Evolutionary conservation across 2,797 vertebrate species (phyloP).

Genomic region (Otolemur crassicaudatus): DNA sequence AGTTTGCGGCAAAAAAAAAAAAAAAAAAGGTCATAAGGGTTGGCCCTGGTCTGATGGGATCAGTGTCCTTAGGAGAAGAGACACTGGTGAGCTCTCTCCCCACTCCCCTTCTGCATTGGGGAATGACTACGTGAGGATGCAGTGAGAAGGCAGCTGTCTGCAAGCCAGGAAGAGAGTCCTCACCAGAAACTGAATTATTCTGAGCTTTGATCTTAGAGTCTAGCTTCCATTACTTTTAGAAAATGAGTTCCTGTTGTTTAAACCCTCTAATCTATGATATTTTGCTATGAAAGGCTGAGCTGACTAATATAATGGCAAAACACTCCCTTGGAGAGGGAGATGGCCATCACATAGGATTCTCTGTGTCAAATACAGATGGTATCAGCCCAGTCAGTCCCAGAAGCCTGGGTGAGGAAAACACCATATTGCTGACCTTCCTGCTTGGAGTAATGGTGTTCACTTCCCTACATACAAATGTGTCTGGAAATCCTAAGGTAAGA

Average conservation of each 20-base stretch:
- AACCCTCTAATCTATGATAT: neutral
- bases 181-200: neutral
- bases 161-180: neutral
- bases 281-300: neutral
- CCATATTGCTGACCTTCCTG: neutral
- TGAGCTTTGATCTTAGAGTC: neutral
- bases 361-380: neutral
- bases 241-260: neutral
- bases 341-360: neutral
- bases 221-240: neutral
- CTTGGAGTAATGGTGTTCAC: neutral
- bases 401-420: neutral
- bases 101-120: neutral
- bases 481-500: constrained; percentile 9
- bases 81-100: neutral
- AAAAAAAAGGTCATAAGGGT: neutral
- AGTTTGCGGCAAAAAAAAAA: too few relatives aligned
- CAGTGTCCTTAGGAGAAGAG: neutral
- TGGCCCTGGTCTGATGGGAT: neutral
- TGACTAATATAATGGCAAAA: neutral
- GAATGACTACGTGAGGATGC: neutral
- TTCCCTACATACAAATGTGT: neutral
- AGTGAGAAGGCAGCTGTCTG: neutral
- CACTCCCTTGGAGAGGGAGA: neutral
- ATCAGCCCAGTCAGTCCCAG: neutral